phyloP scores from a whole-genome alignment of 2,797 vertebrate species.

The Muscicapa comitata region DNA sequence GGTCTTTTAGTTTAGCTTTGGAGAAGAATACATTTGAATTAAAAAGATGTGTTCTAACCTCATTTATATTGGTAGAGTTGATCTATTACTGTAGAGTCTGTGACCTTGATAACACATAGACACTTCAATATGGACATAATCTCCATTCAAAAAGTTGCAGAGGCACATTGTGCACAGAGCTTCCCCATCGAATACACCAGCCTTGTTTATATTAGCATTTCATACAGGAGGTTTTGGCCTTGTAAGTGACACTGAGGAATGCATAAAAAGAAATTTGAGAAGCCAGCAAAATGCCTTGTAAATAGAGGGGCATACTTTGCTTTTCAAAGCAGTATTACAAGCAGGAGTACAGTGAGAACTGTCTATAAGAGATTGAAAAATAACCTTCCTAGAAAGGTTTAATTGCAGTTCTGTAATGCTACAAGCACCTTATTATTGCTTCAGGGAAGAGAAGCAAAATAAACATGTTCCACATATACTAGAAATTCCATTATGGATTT shows the following conservation, averaged over 20 bases:
- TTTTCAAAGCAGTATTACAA: background rate
- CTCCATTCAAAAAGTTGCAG: background rate
- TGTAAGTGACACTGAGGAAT: background rate
- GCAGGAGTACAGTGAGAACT: background rate
- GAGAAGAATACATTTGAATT: background rate
- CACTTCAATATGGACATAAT: background rate
- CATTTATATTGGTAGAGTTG: background rate
- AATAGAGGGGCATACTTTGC: background rate
- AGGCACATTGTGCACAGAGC: background rate
- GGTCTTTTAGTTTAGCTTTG: background rate
- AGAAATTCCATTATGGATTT: background rate
- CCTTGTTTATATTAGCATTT: background rate
- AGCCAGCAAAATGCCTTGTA: background rate
- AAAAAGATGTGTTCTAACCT: background rate
- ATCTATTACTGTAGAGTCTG: background rate
- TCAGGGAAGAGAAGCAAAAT: background rate
- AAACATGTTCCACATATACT: background rate
- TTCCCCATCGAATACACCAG: background rate
- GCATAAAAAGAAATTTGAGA: background rate
- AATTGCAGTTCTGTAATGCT: background rate
- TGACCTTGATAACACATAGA: background rate
- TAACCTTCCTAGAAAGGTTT: background rate
- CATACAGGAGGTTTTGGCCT: background rate
- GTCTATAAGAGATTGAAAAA: background rate
- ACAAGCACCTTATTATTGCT: background rate